These are phyloP conservation scores for Calcarius ornatus DNA, from an alignment of 2,113 vertebrate genomes.

Conservation along the genomic window DNA sequence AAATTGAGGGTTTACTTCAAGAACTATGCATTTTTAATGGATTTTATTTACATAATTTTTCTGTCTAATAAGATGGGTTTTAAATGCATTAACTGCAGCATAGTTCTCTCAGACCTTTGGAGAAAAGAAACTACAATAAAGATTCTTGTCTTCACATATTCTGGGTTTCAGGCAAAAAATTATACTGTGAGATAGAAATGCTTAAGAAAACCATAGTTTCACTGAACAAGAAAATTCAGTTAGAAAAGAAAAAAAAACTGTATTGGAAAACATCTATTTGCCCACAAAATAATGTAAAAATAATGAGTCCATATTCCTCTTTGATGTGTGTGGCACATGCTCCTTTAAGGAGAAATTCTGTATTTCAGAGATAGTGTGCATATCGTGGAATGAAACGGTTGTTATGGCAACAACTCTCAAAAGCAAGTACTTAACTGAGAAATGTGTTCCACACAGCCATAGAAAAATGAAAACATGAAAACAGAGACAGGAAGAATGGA, in stretches of 20 bases:
- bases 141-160: constrained; percentile 41
- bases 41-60: constrained; percentile 52
- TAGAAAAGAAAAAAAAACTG: constrained; percentile 56
- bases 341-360: constrained; percentile 83
- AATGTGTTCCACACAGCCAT: constrained; percentile 82
- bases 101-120: constrained; percentile 28
- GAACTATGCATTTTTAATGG: constrained; percentile 44
- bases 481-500: constrained; percentile 79
- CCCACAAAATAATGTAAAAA: constrained; percentile 83
- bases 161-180: constrained; percentile 51
- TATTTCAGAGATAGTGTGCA: constrained; percentile 83
- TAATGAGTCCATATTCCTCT: constrained; percentile 80
- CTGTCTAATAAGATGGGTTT: constrained; percentile 9
- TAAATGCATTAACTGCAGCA: constrained; percentile 51
- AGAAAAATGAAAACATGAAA: constrained; percentile 82
- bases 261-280: constrained; percentile 80
- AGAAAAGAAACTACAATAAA: constrained; percentile 25
- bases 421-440: constrained; percentile 83
- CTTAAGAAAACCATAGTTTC: constrained; percentile 67
- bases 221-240: constrained; percentile 78
- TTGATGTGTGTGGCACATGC: constrained; percentile 79
- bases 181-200: constrained; percentile 61
- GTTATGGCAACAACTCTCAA: constrained; percentile 85
- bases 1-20: constrained; percentile 1
- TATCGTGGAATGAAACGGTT: constrained; percentile 80